Evolutionary conservation across 2,888 invertebrate species (phyloP), one percentile per base, ranked within the genome.

Genomic region (Meganola albula): DNA sequence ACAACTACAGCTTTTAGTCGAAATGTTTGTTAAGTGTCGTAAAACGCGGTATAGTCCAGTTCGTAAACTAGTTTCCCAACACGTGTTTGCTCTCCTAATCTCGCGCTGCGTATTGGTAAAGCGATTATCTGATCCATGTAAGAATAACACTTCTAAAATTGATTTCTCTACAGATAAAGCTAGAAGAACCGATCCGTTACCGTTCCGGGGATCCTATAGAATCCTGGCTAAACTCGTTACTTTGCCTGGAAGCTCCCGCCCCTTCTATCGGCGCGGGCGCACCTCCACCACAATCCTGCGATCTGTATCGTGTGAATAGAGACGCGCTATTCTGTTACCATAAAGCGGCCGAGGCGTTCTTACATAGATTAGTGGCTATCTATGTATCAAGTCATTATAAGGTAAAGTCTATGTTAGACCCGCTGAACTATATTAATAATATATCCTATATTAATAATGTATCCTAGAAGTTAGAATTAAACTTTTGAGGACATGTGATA

Each of bases 381-480:
- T 98, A 97, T 69, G 99, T 99, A 0, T 92, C 99, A 0, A 98
- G 99, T 4, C 99, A 99, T 85, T 99, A 99, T 72, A 99, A 99
- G 89, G 94, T 91, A 61, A 59, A n/a, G n/a, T n/a, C n/a, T n/a
- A n/a, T n/a, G n/a, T n/a, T n/a, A n/a, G n/a, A n/a, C n/a, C n/a
- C n/a, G n/a, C n/a, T n/a, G n/a, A n/a, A n/a, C n/a, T n/a, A n/a
- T n/a, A n/a, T n/a, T n/a, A n/a, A n/a, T n/a, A n/a, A n/a, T n/a
- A n/a, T n/a, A n/a, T n/a, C n/a, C n/a, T n/a, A n/a, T n/a, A n/a
- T n/a, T n/a, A n/a, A n/a, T n/a, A n/a, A n/a, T n/a, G n/a, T n/a
- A n/a, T n/a, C n/a, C n/a, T n/a, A n/a, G n/a, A n/a, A n/a, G n/a
- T n/a, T n/a, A n/a, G n/a, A n/a, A n/a, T n/a, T n/a, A n/a, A n/a